A percentile compares a stretch with the other conserved stretches of the same genome.
These are phyloP conservation scores for Manduca sexta DNA, from an alignment of 1,140 invertebrate genomes.

Conservation along the genomic window DNA sequence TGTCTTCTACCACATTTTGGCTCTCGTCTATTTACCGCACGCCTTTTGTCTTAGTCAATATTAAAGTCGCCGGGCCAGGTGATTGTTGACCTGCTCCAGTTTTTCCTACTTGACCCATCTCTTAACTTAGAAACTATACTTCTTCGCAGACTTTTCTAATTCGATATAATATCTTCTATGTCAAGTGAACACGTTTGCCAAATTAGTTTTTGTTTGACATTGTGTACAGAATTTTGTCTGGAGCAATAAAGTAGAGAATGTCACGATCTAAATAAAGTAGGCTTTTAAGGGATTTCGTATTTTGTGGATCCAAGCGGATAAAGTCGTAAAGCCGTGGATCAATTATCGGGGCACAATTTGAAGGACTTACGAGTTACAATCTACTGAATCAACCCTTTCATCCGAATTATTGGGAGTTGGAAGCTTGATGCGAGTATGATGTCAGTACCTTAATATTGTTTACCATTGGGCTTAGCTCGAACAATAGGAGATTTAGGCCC, in stretches of 20 bases:
- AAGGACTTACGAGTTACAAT: neutral
- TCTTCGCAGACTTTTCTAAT: neutral
- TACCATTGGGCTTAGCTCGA: too few species aligned
- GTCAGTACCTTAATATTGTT: too few species aligned
- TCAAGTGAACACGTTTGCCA: too few species aligned
- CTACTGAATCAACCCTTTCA: neutral
- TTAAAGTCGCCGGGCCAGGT: neutral
- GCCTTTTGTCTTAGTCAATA: slow-evolving; percentile 1
- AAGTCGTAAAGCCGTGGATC: neutral
- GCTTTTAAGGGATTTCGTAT: too few species aligned
- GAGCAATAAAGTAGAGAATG: too few species aligned
- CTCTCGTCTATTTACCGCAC: neutral
- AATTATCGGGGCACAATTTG: neutral
- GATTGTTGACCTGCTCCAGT: neutral
- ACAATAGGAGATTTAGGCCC: too few species aligned
- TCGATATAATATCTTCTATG: neutral
- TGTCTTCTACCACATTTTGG: neutral
- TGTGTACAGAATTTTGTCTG: neutral
- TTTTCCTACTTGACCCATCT: slow-evolving; percentile 1
- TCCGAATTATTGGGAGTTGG: neutral
- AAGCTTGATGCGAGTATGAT: too few species aligned
- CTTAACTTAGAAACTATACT: neutral
- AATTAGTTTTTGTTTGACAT: too few species aligned
- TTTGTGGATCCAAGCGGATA: neutral
- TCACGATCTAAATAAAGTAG: neutral